Base-by-base conservation (phyloP, 2,797 vertebrate species). In the Onychomys leucogaster region DNA sequence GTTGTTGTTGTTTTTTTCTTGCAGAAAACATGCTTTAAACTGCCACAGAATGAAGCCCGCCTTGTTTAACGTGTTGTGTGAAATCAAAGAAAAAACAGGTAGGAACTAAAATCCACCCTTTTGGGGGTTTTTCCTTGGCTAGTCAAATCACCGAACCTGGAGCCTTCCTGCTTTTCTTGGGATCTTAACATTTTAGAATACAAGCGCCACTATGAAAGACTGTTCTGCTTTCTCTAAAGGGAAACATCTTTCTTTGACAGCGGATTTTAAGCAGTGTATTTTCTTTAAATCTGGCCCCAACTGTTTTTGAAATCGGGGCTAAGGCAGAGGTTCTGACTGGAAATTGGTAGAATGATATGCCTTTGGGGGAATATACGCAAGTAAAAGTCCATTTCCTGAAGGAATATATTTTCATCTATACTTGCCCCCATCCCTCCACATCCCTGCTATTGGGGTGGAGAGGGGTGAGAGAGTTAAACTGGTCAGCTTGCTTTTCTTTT, bases 51-150 rank as follows among this genome's bases (percentile, higher is more conserved):
- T 99, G 99, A 99, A 99, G 98, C 99, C 99, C 29, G 99, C 99
- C 55, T 99, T 99, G 98, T 99, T 99, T 99, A 99, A 99, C 96
- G 99, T 99, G 96, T 98, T 99, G 98, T 99, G 99, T 98, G 99
- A 99, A 99, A 99, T 99, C 98, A 99, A 99, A 99, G 99, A 99
- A 87, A 99, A 99, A 99, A 99, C 99, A 99, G 99, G 99, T 99
- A 99, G 98, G 98, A 96, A 95, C 92, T 87, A 78, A 71, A 91
- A 52, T 91, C 37, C 94, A 92, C 80, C 86, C 21, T 94, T 94
- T 95, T 94, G 57, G 81, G 81, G 57, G 5, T 97, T 97, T 90
- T 89, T 95, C 55, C 96, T 94, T 96, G 94, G 7, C 93, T 95
- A 10, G 4, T 87, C 95, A 83, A 91, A 80, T 91, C 90, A 46